Percentiles rank a stretch among this genome's conserved stretches.
Evolutionary conservation across 2,113 vertebrate genomes (phyloP).

Genomic region (Pteronura brasiliensis): DNA sequence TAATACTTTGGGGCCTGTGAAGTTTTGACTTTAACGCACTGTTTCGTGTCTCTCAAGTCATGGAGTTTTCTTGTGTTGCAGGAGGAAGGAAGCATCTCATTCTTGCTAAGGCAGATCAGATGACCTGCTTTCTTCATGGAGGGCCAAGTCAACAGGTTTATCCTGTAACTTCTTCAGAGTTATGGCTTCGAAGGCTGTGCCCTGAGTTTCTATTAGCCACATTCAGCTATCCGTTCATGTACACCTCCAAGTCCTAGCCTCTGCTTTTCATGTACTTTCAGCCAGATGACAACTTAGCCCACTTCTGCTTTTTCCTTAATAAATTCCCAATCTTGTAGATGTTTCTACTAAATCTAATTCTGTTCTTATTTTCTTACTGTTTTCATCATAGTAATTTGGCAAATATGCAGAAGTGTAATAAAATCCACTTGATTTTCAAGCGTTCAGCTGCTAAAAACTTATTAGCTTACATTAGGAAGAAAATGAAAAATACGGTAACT

Average conservation of each 20-base stretch:
- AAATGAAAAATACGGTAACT: neutral
- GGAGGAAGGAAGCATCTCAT: neutral
- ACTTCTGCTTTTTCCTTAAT: neutral
- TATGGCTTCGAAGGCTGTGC: neutral
- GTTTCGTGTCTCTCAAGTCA: neutral
- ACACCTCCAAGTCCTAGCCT: neutral
- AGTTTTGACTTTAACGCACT: neutral
- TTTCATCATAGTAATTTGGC: neutral
- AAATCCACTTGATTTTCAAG: conserved; percentile 6
- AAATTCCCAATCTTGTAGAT: neutral
- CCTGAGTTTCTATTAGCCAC: neutral
- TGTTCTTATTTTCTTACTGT: neutral
- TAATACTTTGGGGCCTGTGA: neutral
- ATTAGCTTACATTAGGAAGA: neutral
- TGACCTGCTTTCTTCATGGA: neutral
- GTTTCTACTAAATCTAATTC: neutral
- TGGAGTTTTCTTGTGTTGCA: neutral
- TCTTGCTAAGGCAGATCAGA: neutral
- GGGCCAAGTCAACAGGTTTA: neutral
- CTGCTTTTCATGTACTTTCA: neutral
- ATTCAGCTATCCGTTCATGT: accelerated
- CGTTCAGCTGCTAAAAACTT: neutral
- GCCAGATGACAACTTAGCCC: neutral
- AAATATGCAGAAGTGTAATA: neutral
- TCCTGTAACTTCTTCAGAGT: neutral